A percentile compares a stretch with the other conserved stretches of the same genome.
Evolutionary conservation across 1,140 invertebrate genomes (phyloP).

Genomic region (Nephotettix cincticeps): DNA sequence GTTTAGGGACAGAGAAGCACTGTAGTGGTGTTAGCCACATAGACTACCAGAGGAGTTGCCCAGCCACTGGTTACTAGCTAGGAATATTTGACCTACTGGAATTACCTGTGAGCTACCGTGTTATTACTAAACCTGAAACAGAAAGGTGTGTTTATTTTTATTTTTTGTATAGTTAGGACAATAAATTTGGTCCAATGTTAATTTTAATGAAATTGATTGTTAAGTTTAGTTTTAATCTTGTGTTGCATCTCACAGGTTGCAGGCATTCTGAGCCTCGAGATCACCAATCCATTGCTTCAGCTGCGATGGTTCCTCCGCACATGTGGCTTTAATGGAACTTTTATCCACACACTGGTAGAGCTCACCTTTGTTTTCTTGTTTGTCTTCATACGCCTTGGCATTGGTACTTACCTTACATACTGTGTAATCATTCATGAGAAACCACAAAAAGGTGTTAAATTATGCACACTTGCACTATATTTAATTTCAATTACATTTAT

Average conservation of each 20-base stretch:
- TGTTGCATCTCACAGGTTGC: conserved; percentile 36
- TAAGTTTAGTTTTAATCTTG: no score
- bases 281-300: conserved; percentile 60
- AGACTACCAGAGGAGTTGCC: no score
- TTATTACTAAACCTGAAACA: no score
- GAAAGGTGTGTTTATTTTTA: no score
- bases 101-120: no score
- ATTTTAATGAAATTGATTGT: no score
- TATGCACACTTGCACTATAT: conserved; percentile 23
- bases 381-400: conserved; percentile 28
- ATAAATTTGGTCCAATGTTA: no score
- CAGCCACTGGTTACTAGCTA: no score
- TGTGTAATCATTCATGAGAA: not conserved
- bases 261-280: conserved; percentile 53
- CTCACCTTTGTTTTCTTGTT: conserved; percentile 28
- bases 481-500: conserved; percentile 33
- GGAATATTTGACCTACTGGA: no score
- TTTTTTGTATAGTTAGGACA: no score
- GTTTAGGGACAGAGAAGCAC: no score
- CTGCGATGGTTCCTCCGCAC: conserved; percentile 52
- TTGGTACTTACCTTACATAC: conserved; percentile 30
- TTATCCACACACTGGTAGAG: conserved; percentile 32
- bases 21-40: no score
- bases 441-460: conserved; percentile 25
- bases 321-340: conserved; percentile 41